These are phyloP conservation scores for Pseudomyrmex sp. DNA, from an alignment of 1,140 invertebrate species.

Conservation along the genomic window DNA sequence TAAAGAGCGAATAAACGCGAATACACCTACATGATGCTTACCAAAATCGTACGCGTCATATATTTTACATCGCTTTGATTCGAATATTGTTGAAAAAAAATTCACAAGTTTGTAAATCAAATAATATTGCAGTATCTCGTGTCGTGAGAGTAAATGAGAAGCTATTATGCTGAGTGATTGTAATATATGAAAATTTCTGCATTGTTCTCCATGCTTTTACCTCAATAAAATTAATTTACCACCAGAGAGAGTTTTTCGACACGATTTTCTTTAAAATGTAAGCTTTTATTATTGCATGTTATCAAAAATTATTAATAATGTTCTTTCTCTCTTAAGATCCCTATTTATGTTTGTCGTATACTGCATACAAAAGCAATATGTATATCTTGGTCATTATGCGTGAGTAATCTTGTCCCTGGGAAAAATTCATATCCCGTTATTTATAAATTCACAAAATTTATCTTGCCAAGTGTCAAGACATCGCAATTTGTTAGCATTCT, in stretches of 20 bases:
- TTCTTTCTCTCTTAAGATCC: not conserved
- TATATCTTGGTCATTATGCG: not conserved
- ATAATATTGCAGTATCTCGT: not conserved
- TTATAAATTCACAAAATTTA: not conserved
- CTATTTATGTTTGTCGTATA: not conserved
- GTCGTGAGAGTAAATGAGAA: not conserved
- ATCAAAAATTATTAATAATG: not conserved
- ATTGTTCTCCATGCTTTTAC: no score
- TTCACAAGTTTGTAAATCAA: not conserved
- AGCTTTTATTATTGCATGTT: not conserved
- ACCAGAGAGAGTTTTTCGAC: not conserved
- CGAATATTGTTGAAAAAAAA: not conserved
- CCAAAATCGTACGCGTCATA: conserved; percentile 29
- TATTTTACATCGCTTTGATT: conserved; percentile 3
- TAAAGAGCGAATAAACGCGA: conserved; percentile 56
- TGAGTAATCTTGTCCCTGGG: not conserved
- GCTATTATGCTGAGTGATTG: not conserved
- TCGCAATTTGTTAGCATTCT: conserved; percentile 24
- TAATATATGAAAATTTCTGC: not conserved
- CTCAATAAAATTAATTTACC: not conserved
- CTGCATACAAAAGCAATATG: not conserved
- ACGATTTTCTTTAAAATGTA: not conserved
- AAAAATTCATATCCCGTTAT: not conserved
- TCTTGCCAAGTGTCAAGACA: not conserved
- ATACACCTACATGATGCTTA: conserved; percentile 27